phyloP scores from a whole-genome alignment of 2,888 invertebrate species.

The Tubulanus polymorphus region DNA sequence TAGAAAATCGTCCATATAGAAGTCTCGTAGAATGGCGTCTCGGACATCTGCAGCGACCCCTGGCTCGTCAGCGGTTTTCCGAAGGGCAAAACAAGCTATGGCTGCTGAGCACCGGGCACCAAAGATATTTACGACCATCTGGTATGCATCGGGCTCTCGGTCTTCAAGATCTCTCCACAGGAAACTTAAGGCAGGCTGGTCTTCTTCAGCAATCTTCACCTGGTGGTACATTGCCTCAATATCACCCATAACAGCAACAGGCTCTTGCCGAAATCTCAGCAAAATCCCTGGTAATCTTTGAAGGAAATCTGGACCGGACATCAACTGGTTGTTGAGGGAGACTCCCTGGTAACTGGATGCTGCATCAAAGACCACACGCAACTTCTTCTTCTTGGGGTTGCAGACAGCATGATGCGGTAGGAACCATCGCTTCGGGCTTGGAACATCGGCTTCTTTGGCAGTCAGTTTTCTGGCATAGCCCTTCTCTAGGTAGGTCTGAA shows the following conservation, averaged over 20 bases:
- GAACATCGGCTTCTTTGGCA: background rate
- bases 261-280: slow-evolving; percentile 16
- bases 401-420: slow-evolving; percentile 3
- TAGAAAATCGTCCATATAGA: slow-evolving; percentile 10
- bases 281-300: slow-evolving; percentile 20
- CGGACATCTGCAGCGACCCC: background rate
- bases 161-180: slow-evolving; percentile 8
- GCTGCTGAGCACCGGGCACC: slow-evolving; percentile 24
- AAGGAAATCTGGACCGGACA: slow-evolving; percentile 24
- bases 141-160: slow-evolving; percentile 10
- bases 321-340: slow-evolving; percentile 17
- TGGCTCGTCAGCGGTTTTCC: background rate
- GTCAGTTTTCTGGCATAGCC: slow-evolving; percentile 15
- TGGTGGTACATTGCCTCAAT: slow-evolving; percentile 14
- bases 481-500: slow-evolving; percentile 15
- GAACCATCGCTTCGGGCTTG: too few relatives aligned
- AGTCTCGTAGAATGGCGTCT: slow-evolving; percentile 3
- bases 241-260: slow-evolving; percentile 18
- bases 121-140: slow-evolving; percentile 20
- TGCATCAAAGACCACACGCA: slow-evolving; percentile 23
- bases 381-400: slow-evolving; percentile 10
- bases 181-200: slow-evolving; percentile 9
- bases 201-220: slow-evolving; percentile 1
- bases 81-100: slow-evolving; percentile 19
- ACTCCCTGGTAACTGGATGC: slow-evolving; percentile 13